Evolutionary conservation across 2,797 vertebrate species (phyloP).

Genomic region (Clamator glandarius): DNA sequence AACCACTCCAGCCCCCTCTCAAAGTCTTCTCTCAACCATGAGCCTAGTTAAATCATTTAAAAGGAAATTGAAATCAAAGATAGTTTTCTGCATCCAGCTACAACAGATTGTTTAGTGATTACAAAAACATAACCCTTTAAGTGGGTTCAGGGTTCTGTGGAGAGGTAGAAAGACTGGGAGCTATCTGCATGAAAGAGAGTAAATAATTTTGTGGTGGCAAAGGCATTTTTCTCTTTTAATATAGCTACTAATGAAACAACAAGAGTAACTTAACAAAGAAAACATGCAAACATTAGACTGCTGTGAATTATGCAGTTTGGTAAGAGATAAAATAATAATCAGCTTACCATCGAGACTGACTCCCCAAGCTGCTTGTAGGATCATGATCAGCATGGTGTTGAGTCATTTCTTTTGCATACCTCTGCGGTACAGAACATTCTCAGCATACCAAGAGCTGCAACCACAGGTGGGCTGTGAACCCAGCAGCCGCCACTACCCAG

Average conservation of each 20-base stretch:
- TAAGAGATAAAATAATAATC: constrained; percentile 51
- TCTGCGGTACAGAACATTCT: not conserved
- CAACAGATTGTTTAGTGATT: constrained; percentile 9
- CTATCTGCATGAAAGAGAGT: not conserved
- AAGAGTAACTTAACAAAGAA: not conserved
- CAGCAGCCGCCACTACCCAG: not conserved
- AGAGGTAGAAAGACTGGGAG: not conserved
- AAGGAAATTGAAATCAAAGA: constrained; percentile 24
- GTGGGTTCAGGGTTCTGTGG: not conserved
- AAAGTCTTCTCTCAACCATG: not conserved
- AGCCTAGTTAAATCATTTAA: constrained; percentile 13
- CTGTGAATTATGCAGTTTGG: constrained; percentile 13
- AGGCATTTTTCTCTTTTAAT: constrained; percentile 30
- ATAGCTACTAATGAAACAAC: not conserved
- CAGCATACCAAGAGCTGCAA: not conserved
- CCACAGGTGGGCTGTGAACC: fast-evolving
- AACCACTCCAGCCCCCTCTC: not conserved
- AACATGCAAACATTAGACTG: not conserved
- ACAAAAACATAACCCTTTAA: not conserved
- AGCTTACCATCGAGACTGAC: constrained; percentile 42
- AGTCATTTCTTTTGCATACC: constrained; percentile 9
- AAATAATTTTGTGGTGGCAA: not conserved
- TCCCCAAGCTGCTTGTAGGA: constrained; percentile 19
- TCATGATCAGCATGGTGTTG: not conserved
- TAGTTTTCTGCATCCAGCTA: not conserved